These are phyloP conservation scores for Adoxophyes honmai DNA, from an alignment of 1,140 invertebrate species.

Conservation along the genomic window DNA sequence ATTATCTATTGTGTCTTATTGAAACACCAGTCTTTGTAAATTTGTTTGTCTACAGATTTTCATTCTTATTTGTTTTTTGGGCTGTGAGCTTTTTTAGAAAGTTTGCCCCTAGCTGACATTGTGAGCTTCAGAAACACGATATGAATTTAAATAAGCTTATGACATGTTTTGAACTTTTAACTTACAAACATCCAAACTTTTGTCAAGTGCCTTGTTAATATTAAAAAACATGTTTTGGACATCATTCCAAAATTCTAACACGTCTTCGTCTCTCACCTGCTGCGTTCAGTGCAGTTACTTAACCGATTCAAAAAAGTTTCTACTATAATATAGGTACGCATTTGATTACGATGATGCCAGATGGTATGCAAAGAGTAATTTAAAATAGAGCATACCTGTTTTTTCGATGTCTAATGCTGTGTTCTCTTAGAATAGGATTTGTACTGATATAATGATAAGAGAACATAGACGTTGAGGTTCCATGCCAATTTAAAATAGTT, in stretches of 20 bases:
- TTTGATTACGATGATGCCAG: no score
- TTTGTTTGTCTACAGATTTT: conserved; percentile 51
- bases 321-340: no score
- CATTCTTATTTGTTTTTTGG: conserved; percentile 41
- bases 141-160: conserved; percentile 68
- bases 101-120: conserved; percentile 48
- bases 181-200: background rate
- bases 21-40: conserved; percentile 61
- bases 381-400: no score
- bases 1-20: conserved; percentile 53
- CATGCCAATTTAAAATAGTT: no score
- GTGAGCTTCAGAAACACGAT: conserved; percentile 47
- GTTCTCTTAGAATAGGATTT: no score
- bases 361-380: no score
- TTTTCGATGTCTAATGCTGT: no score
- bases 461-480: no score
- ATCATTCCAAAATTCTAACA: background rate
- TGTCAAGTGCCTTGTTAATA: conserved; percentile 4
- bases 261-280: background rate
- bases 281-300: background rate
- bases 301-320: no score
- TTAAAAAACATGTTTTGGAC: background rate
- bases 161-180: conserved; percentile 19
- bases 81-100: conserved; percentile 46
- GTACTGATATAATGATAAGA: no score